Evolutionary conservation across 2,797 vertebrate species (phyloP), one percentile per base, ranked within the genome.

Genomic region (Pseudochromis fuscus): DNA sequence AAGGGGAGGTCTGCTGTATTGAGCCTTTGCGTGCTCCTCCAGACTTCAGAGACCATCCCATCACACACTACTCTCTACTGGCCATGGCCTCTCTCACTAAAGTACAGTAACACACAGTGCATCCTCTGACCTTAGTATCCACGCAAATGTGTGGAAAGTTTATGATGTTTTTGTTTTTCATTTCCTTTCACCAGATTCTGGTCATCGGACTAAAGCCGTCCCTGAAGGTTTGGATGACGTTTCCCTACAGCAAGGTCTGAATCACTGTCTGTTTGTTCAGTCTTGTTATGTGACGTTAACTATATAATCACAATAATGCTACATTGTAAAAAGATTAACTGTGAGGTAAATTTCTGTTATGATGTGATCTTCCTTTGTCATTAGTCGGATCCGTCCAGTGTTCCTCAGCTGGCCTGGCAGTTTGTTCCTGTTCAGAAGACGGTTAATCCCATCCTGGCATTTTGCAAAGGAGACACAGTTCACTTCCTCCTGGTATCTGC

Each of bases 31-130:
- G 95, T 18, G 93, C 96, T 11, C 96, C 95, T 70, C 86, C 90
- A 5, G 97, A 99, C 46, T 92, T 97, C 73, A 96, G 94, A 84
- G 97, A 98, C 56, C 98, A 99, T 84, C 96, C 96, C 24, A 96
- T 99, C 86, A 97, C 95, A n/a, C 95, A 97, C 51, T 97, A 97
- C 81, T 98, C 94, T 1, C 94, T 99, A 56, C 79, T 99, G 88
- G 98, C 97, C 46, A 98, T 99, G 97, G 97, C 97, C 1, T 99
- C 98, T 10, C 93, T 99, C 70, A 99, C 97, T 11, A 99, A 99
- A 95, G 98, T 97, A 59, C 3, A 42, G 9, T 59, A 11, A 31
- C 49, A 37, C 13, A 15, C 18, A 23, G 16, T 31, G 1, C 5
- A 19, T n/a, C 2, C 5, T 42, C 15, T 21, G 7, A 0, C 23